A percentile compares a stretch with the other conserved stretches of the same genome.
Evolutionary conservation across 2,797 vertebrate species (phyloP).

Genomic region (Nasua narica): DNA sequence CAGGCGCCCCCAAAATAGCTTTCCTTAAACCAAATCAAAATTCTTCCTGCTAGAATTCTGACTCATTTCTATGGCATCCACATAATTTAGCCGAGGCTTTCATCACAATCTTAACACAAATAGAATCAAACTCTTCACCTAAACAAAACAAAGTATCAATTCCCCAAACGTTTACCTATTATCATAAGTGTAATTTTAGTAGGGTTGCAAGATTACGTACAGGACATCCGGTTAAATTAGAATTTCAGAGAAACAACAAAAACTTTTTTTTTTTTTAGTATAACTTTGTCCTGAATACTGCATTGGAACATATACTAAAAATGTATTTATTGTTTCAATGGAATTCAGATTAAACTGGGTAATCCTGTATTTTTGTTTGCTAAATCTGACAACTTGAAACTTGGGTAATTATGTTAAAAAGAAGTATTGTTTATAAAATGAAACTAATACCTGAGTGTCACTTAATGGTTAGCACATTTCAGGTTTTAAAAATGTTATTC

Average conservation of each 20-base stretch:
- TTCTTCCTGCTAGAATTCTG: neutral
- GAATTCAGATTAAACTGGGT: neutral
- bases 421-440: neutral
- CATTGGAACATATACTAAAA: neutral
- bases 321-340: neutral
- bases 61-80: neutral
- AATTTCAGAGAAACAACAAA: neutral
- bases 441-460: neutral
- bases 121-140: constrained; percentile 26
- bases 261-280: neutral
- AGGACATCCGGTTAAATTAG: neutral
- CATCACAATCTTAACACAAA: constrained; percentile 12
- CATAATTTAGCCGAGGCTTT: neutral
- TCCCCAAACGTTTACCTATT: neutral
- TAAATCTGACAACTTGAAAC: neutral
- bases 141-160: neutral
- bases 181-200: neutral
- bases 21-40: neutral
- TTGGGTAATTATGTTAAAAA: neutral
- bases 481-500: neutral
- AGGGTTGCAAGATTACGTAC: neutral
- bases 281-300: neutral
- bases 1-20: neutral
- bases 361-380: neutral
- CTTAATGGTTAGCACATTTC: neutral